A percentile compares a stretch with the other conserved stretches of the same genome.
These are phyloP conservation scores for Poecilobothrus nobilitatus DNA, from an alignment of 2,888 invertebrate species.

Conservation along the genomic window DNA sequence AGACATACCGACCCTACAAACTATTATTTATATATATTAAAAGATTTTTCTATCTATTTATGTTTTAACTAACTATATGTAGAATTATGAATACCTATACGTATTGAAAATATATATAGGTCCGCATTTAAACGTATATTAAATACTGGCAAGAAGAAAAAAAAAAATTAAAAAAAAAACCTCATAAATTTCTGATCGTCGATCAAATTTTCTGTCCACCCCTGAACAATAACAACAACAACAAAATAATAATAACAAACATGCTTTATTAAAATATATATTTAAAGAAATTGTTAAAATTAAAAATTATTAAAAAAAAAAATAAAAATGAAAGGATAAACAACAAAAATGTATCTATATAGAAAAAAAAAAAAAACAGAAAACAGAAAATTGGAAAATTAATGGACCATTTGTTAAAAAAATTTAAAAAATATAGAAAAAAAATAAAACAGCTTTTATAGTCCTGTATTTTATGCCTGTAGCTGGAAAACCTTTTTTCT, in stretches of 20 bases:
- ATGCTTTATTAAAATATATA: not conserved
- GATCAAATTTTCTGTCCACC: constrained; percentile 19
- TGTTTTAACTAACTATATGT: too few relatives aligned
- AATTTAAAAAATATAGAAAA: not conserved
- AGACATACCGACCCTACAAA: not conserved
- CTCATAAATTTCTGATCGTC: constrained; percentile 10
- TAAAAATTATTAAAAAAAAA: not conserved
- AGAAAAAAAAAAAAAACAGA: too few relatives aligned
- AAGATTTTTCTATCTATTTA: too few relatives aligned
- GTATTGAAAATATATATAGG: too few relatives aligned
- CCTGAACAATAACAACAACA: not conserved
- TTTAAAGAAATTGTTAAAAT: not conserved
- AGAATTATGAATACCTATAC: too few relatives aligned
- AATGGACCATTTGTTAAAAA: not conserved
- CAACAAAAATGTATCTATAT: constrained; percentile 8
- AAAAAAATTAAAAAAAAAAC: too few relatives aligned
- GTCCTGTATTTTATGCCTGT: too few relatives aligned
- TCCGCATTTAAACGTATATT: too few relatives aligned
- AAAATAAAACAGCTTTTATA: not conserved
- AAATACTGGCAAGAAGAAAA: too few relatives aligned
- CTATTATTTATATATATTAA: too few relatives aligned
- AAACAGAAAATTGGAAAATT: not conserved
- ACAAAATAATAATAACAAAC: not conserved
- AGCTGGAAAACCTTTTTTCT: too few relatives aligned
- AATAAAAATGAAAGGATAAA: not conserved